These are phyloP conservation scores for Acrobasis consociella DNA, from an alignment of 2,888 invertebrate species.

Conservation along the genomic window DNA sequence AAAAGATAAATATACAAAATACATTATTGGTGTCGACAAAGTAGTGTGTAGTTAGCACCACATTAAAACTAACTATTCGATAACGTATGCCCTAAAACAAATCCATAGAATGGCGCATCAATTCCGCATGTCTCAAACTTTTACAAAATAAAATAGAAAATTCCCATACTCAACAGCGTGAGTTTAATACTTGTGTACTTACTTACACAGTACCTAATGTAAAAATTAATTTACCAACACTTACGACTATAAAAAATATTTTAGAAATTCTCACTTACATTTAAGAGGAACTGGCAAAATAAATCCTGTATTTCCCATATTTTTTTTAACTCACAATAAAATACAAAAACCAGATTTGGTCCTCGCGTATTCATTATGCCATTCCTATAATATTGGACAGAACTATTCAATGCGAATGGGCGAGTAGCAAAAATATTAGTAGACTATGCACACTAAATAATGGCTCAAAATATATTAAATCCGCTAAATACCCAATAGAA, in stretches of 20 bases:
- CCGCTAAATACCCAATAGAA: constrained; percentile 76
- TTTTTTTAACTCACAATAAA: constrained; percentile 56
- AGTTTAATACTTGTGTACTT: constrained; percentile 65
- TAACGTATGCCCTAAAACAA: constrained; percentile 56
- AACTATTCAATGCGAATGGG: constrained; percentile 62
- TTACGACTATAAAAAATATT: constrained; percentile 79
- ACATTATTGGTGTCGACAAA: constrained; percentile 68
- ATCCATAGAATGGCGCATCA: constrained; percentile 51
- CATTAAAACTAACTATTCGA: constrained; percentile 63
- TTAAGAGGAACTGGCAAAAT: constrained; percentile 82
- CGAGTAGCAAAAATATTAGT: constrained; percentile 80
- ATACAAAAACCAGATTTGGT: constrained; percentile 72
- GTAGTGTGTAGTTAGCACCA: constrained; percentile 67
- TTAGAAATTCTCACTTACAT: constrained; percentile 82
- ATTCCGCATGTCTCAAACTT: constrained; percentile 43
- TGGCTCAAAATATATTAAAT: constrained; percentile 76
- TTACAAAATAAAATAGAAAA: constrained; percentile 43
- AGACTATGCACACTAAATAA: constrained; percentile 73
- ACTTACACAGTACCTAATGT: constrained; percentile 62
- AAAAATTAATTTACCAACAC: constrained; percentile 78
- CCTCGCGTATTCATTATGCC: constrained; percentile 76
- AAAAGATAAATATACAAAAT: constrained; percentile 59
- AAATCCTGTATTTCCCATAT: constrained; percentile 73
- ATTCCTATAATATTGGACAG: constrained; percentile 76
- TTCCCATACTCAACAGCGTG: constrained; percentile 42